Base-by-base conservation (phyloP, 2,113 vertebrate genomes). In the Aepyceros melampus region DNA sequence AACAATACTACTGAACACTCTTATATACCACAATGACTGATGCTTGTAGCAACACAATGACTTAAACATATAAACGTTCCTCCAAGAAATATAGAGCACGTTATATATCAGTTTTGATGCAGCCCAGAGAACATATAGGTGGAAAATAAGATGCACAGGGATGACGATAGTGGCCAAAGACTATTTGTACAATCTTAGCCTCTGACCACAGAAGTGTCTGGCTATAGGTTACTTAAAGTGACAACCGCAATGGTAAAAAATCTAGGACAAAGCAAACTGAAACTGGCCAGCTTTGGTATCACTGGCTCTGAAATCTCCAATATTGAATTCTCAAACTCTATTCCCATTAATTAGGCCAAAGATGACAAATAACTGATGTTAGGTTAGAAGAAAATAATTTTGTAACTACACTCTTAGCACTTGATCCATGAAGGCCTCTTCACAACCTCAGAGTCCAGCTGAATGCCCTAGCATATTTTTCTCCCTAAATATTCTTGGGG, bases 281-380 rank as follows among this genome's bases (percentile, higher is more conserved):
- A 88, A 92, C 62, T 16, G 36, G 60, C 40, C 56, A 64, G 27
- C 93, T 96, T 81, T n/a, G 87, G n/a, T 96, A 56, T 55, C 40
- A 74, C 10, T 78, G 64, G 40, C 85, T 95, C 87, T 83, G 93
- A 97, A 92, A 76, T 31, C 36, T 83, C 90, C 43, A 64, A 82
- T 89, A 94, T 25, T 5, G 29, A 97, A 91, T 93, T 71, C 67
- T 95, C 74, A 85, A 53, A 58, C 40, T 94, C 49, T 64, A 91
- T 96, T 88, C 87, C 95, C 78, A 96, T n/a, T 86, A 64, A 87
- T 23, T 62, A 92, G 29, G 93, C 76, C 94, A 98, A 97, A 84
- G 21, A 79, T 47, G 96, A 93, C 79, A 97, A 87, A 82, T 21
- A 29, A 94, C 21, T 43, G 74, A 94, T 58, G 64, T 87, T 60